Conservation (phyloP, 2,888 invertebrate species). For the Drosophila lutescens region DNA sequence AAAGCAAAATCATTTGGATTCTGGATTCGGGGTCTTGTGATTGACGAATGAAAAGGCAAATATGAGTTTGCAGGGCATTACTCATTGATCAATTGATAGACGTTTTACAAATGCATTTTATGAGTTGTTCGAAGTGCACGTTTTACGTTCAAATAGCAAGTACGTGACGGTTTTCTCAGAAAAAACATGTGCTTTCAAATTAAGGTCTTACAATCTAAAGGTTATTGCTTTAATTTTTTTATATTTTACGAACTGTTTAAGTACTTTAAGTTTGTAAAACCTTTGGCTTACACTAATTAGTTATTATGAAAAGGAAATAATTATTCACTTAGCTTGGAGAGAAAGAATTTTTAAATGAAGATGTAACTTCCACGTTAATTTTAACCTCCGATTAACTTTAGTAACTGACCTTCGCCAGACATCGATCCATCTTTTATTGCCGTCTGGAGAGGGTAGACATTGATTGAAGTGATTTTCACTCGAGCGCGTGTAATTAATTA, state of each 20-base stretch:
- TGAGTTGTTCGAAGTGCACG: conserved; percentile 2
- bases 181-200: neutral
- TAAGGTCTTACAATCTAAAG: neutral
- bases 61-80: neutral
- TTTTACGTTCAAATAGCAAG: neutral
- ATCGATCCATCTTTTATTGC: conserved; percentile 11
- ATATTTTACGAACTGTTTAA: neutral
- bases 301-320: too few relatives aligned
- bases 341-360: neutral
- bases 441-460: conserved; percentile 12
- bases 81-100: conserved; percentile 12
- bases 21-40: neutral
- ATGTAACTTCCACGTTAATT: neutral
- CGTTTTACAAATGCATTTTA: conserved; percentile 14
- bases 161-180: neutral
- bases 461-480: conserved; percentile 25
- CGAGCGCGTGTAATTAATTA: conserved; percentile 35
- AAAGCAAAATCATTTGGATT: conserved; percentile 8
- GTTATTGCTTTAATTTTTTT: neutral
- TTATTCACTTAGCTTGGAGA: neutral
- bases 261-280: neutral
- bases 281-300: neutral
- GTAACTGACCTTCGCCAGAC: conserved; percentile 8
- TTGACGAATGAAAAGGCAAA: neutral
- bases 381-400: neutral